Percentiles rank a stretch among this genome's conserved stretches.
Conservation (phyloP, 2,113 vertebrate genomes). For the Himantopus leucocephalus region DNA sequence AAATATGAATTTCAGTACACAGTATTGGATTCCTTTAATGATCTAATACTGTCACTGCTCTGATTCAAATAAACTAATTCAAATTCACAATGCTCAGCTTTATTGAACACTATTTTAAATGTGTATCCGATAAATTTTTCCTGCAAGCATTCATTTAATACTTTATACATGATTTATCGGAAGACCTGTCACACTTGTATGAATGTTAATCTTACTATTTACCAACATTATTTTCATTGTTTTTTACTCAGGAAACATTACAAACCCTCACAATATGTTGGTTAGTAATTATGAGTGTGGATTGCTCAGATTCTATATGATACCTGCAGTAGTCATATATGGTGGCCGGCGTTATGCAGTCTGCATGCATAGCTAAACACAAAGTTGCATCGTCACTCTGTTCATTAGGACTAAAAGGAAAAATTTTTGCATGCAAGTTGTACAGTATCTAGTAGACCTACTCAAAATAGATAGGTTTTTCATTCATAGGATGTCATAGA, state of each 20-base stretch:
- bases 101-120: constrained; percentile 40
- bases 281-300: background rate
- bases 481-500: background rate
- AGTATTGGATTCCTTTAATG: constrained; percentile 27
- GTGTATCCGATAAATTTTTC: constrained; percentile 7
- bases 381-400: background rate
- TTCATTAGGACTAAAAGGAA: background rate
- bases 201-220: constrained; percentile 9
- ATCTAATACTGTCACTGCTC: background rate
- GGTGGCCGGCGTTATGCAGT: background rate
- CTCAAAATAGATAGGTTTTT: background rate
- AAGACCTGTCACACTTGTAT: background rate
- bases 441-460: background rate
- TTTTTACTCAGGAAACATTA: background rate
- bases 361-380: background rate
- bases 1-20: constrained; percentile 33
- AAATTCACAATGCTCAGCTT: constrained; percentile 33
- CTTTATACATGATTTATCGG: constrained; percentile 25
- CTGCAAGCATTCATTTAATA: constrained; percentile 7
- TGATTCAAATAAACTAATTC: constrained; percentile 1
- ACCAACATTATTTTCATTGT: background rate
- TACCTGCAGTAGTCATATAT: background rate
- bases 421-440: background rate
- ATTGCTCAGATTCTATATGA: background rate
- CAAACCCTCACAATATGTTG: background rate